These are phyloP conservation scores for Cygnus olor DNA, from an alignment of 2,797 vertebrate genomes.

Conservation along the genomic window DNA sequence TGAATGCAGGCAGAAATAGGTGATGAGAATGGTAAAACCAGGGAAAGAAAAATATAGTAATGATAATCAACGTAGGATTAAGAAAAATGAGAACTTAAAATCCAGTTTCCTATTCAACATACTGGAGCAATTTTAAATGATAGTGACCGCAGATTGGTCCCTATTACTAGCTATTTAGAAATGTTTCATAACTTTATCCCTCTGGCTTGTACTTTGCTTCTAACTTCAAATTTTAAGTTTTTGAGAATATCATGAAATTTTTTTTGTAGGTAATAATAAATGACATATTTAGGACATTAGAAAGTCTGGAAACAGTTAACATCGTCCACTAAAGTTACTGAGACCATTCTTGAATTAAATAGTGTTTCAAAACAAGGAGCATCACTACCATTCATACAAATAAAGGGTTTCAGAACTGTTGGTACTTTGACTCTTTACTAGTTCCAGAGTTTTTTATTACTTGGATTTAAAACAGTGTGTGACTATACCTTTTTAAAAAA, in stretches of 20 bases:
- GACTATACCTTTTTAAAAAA: neutral
- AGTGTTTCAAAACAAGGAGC: neutral
- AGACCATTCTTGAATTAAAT: neutral
- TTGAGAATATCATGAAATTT: neutral
- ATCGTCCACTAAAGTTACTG: neutral
- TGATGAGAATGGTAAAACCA: neutral
- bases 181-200: neutral
- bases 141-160: neutral
- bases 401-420: neutral
- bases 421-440: neutral
- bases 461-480: neutral
- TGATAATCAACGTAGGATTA: neutral
- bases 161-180: neutral
- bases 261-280: neutral
- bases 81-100: neutral
- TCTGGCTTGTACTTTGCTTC: neutral
- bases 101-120: neutral
- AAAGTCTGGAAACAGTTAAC: neutral
- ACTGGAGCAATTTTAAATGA: neutral
- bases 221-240: neutral
- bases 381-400: neutral
- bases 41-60: neutral
- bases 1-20: neutral
- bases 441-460: neutral
- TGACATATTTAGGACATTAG: neutral